Base-by-base conservation (phyloP, 1,140 invertebrate species). In the Aricia agestis region DNA sequence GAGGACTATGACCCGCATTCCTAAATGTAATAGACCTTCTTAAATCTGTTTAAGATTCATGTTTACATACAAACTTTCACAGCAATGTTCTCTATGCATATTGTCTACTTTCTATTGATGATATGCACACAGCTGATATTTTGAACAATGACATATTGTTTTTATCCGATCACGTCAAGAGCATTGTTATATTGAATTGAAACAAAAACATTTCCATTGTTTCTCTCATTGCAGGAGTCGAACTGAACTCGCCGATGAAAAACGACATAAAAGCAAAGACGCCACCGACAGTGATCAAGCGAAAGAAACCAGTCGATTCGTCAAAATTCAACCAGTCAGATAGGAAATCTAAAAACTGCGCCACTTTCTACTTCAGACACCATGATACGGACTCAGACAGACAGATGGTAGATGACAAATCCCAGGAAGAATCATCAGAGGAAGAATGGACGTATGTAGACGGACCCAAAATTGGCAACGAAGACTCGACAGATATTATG, bases 301-400 rank as follows among this genome's bases (percentile, higher is more conserved):
- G 90, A 25, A 91, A 92, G 69, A 91, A 92, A 72, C 85, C 91
- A 72, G 81, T 92, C 45, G 89, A 94, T 78, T 90, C 91, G 4
- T 93, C 93, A 19, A 93, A 93, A 79, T 94, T 94, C 76, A 94
- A 93, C 81, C 91, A 94, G 57, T 95, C 95, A 1, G 95, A 96
- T 86, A 91, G 95, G 73, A 95, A 95, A 82, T 96, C 95, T 13
- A 96, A 95, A 79, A 96, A 97, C 82, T 94, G 94, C 79, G 96
- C 94, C 72, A 96, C 95, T 68, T 97, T 95, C 84, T 97, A 97
- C 86, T 97, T 96, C 85, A 96, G 94, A 86, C 96, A 97, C 85
- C 92, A 94, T 81, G 96, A 97, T 81, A 97, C 96, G 2, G 96
- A 97, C 86, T 96, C 96, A 0, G 96, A 97, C 71, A 89, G 82